Conservation (phyloP, 2,113 vertebrate species). For the Clarias macrocephalus region DNA sequence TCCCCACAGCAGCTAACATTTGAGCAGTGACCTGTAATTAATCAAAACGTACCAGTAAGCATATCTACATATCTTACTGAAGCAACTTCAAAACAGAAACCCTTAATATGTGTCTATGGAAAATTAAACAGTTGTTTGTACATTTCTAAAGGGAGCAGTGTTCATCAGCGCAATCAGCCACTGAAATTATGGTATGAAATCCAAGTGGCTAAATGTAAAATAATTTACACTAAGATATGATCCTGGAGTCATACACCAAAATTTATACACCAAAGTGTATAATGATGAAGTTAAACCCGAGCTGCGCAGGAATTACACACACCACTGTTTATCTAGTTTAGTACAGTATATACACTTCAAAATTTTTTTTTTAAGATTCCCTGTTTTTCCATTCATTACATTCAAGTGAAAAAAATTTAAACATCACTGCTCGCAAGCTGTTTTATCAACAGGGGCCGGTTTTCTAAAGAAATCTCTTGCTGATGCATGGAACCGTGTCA, state of each 20-base stretch:
- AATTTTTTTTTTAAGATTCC: background rate
- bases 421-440: background rate
- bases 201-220: background rate
- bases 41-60: conserved; percentile 24
- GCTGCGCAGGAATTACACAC: background rate
- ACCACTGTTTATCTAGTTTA: conserved; percentile 3
- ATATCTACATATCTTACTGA: conserved; percentile 14
- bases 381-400: conserved; percentile 19
- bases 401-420: no score
- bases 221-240: background rate
- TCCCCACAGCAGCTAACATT: conserved; percentile 14
- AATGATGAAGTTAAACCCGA: background rate
- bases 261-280: background rate
- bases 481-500: conserved; percentile 27
- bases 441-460: conserved; percentile 34
- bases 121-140: conserved; percentile 35
- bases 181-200: background rate
- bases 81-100: background rate
- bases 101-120: conserved; percentile 34
- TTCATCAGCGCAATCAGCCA: background rate
- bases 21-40: conserved; percentile 41
- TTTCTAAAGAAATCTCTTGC: conserved; percentile 33
- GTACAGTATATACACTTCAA: background rate
- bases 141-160: conserved; percentile 1
- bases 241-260: background rate